Evolutionary conservation across 2,888 invertebrate species (phyloP), one percentile per base, ranked within the genome.

Genomic region (Cephus pygmeus): DNA sequence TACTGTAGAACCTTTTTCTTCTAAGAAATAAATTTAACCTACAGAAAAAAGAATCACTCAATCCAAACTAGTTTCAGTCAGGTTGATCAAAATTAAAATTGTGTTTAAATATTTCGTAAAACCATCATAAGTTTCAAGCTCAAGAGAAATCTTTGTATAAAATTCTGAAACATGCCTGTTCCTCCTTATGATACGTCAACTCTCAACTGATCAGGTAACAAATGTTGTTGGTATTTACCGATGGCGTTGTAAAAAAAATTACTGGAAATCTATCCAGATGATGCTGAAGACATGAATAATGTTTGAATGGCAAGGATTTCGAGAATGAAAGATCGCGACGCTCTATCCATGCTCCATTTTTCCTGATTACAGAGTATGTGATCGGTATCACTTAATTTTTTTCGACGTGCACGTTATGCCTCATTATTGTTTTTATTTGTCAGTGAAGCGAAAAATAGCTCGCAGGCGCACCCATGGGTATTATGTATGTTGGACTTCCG

Each of bases 401-500:
- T 23, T 33, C 30, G 74, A 6, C 23, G 35, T 30, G 6, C 35
- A 74, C 74, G 79, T 79, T 79, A 76, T 82, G 78, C 78, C 80
- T 80, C 81, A 86, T 86, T 82, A 86, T 88, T 88, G 87, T 90
- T 90, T 89, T 87, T 86, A 89, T 90, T 89, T 90, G 88, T 80
- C 90, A 90, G 88, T 90, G 89, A 90, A 90, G 90, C 90, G 90
- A 90, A 87, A 90, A 90, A 90, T 90, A 87, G 87, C 85, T 85
- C 85, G 81, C 85, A 84, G 89, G 85, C 90, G 87, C 90, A 88
- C 90, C 90, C 88, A 88, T 82, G 78, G 84, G 85, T 86, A 88
- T 88, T 88, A 88, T 87, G 86, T 84, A 85, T 83, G 86, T 84
- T 85, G 80, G 83, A 88, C 88, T 88, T 89, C 88, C 88, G 88